Evolutionary conservation across 2,797 vertebrate species (phyloP).

Genomic region (Anomalospiza imberbis): DNA sequence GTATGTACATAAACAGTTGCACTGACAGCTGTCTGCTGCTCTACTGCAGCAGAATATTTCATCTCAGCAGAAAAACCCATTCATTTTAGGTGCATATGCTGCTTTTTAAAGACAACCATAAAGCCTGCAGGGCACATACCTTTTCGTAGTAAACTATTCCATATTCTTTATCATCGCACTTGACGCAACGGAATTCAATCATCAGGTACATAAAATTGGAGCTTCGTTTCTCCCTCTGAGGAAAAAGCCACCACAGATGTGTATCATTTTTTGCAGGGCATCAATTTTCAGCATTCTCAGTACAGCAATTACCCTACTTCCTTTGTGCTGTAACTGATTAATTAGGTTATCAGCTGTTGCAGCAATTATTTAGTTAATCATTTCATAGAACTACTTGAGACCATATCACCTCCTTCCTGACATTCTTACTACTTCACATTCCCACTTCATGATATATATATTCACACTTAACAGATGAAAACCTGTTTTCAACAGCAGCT

Average conservation of each 20-base stretch:
- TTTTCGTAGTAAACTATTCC: slow-evolving; percentile 98
- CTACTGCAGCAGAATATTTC: slow-evolving; percentile 28
- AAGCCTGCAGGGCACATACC: slow-evolving; percentile 75
- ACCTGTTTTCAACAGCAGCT: not conserved
- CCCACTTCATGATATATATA: not conserved
- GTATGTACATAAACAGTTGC: slow-evolving; percentile 42
- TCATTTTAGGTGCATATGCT: slow-evolving; percentile 11
- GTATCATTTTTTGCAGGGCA: not conserved
- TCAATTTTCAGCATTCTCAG: not conserved
- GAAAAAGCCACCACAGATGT: not conserved
- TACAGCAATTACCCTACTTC: not conserved
- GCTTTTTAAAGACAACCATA: slow-evolving; percentile 7
- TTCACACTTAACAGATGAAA: not conserved
- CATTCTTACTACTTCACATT: not conserved
- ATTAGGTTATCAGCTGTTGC: not conserved
- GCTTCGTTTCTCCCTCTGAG: slow-evolving; percentile 95
- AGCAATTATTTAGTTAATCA: slow-evolving; percentile 28
- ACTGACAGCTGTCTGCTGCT: slow-evolving; percentile 55
- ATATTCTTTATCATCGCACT: slow-evolving; percentile 91
- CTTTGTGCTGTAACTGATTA: not conserved
- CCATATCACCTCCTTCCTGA: not conserved
- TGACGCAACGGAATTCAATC: slow-evolving; percentile 97
- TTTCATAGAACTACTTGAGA: not conserved
- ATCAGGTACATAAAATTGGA: slow-evolving; percentile 99
- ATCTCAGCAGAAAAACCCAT: slow-evolving; percentile 27